A percentile compares a stretch with the other conserved stretches of the same genome.
These are phyloP conservation scores for Darevskia nairensis DNA, from an alignment of 2,797 vertebrate genomes.

Conservation along the genomic window DNA sequence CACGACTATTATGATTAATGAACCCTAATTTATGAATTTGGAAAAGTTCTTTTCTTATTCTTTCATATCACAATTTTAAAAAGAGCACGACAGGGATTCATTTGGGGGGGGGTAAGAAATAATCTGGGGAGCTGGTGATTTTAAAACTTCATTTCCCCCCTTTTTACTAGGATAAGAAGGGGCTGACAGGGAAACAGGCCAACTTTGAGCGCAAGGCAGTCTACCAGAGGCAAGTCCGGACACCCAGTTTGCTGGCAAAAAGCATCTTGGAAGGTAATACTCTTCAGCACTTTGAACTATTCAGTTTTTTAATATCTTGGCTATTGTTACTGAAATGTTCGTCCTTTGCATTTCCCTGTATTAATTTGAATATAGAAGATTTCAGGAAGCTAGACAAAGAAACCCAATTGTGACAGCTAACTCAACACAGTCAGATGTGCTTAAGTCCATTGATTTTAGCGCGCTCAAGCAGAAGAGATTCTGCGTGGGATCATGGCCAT, in stretches of 20 bases:
- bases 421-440: not conserved
- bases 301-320: not conserved
- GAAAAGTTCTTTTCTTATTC: not conserved
- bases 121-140: not conserved
- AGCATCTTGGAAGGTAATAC: constrained; percentile 95
- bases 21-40: not conserved
- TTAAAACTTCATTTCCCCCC: constrained; percentile 21
- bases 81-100: not conserved
- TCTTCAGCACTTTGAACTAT: no score
- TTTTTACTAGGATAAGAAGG: constrained; percentile 91
- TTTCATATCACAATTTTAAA: not conserved
- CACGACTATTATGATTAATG: no score
- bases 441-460: not conserved
- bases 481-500: not conserved
- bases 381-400: not conserved
- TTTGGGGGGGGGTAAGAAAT: not conserved
- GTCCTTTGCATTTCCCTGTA: not conserved
- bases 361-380: not conserved
- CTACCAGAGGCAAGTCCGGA: constrained; percentile 92
- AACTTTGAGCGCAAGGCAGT: constrained; percentile 89
- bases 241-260: constrained; percentile 95
- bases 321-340: not conserved
- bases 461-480: not conserved
- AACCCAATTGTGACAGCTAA: not conserved
- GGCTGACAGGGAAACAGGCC: constrained; percentile 88